Evolutionary conservation across 2,888 invertebrate genomes (phyloP), one percentile per base, ranked within the genome.

Genomic region (Scelioninae gen. 2): DNA sequence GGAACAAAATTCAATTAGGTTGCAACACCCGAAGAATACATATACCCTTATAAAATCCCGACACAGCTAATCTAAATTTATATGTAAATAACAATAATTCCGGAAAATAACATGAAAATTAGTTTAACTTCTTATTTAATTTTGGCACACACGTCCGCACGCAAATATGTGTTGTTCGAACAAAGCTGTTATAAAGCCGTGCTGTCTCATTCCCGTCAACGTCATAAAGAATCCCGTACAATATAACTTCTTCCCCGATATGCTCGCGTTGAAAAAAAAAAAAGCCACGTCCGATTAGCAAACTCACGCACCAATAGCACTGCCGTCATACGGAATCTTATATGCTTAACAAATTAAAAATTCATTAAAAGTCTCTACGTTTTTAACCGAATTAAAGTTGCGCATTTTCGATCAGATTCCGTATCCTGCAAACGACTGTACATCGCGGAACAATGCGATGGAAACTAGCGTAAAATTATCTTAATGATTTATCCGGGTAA

Each of bases 401-500:
- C n/a, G n/a, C n/a, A n/a, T n/a, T n/a, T n/a, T n/a, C n/a, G n/a
- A n/a, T n/a, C n/a, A n/a, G n/a, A n/a, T n/a, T n/a, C n/a, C n/a
- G n/a, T n/a, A n/a, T n/a, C n/a, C n/a, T n/a, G n/a, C n/a, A n/a
- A n/a, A n/a, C n/a, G n/a, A n/a, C n/a, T n/a, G n/a, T n/a, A n/a
- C n/a, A n/a, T n/a, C 7, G 18, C 39, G 15, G n/a, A n/a, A n/a
- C n/a, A n/a, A n/a, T 39, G 39, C 6, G 46, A 67, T 58, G 25
- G 13, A 31, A 68, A 48, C 13, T 18, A 18, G 13, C n/a, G 35
- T 43, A 39, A 65, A 31, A 45, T 60, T 53, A 53, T 53, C 55
- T 69, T 69, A 55, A 69, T 61, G 55, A 69, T 69, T 70, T 46
- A 69, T 63, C 28, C 13, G 10, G 22, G 55, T 61, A 57, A 48